Base-by-base conservation (phyloP, 2,113 vertebrate genomes). In the Todiramphus chloris region DNA sequence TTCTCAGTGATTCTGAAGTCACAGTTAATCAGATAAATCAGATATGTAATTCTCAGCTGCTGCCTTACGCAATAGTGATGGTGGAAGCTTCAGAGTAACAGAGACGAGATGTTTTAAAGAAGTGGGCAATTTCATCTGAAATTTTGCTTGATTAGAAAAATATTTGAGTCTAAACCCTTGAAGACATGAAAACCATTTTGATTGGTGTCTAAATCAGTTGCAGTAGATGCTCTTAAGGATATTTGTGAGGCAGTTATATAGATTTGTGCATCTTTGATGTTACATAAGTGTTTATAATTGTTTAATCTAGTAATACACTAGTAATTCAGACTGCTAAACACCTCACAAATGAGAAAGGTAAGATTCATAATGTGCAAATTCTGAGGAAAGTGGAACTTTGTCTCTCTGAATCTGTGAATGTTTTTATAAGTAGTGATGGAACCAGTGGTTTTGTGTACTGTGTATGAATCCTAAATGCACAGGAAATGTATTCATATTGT, bases 1-100 rank as follows among this genome's bases (percentile, higher is more conserved):
- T 91, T 93, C 62, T 93, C 81, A 87, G 50, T 50, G 31, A 87
- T 94, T 95, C 84, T 58, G 48, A 92, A 96, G 89, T 86, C 89
- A 89, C 69, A 84, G 77, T 90, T 93, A 93, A 79, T 87, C 0
- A 6, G 55, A 33, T 24, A 79, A 95, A 92, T 93, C 76, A 90
- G 69, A 89, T 72, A 63, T 35, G 44, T 60, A 89, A 60, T 89
- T 93, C 77, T 72, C 39, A 76, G 10, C 35, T 76, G 15, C 43
- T 93, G 56, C 48, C 53, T 81, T 67, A 23, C 79, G 31, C 35
- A 87, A 77, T 63, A 67, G 69, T 44, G 59, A 81, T 81, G 56
- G 43, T 83, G 11, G 51, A 90, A 84, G 39, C 9, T 33, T 35
- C 53, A 87, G 30, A 79, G 53, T 20, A 73, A 12, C 28, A 81